Percentiles rank a stretch among this genome's conserved stretches.
Conservation (phyloP, 2,888 invertebrate species). For the Drosophila anomelani region DNA sequence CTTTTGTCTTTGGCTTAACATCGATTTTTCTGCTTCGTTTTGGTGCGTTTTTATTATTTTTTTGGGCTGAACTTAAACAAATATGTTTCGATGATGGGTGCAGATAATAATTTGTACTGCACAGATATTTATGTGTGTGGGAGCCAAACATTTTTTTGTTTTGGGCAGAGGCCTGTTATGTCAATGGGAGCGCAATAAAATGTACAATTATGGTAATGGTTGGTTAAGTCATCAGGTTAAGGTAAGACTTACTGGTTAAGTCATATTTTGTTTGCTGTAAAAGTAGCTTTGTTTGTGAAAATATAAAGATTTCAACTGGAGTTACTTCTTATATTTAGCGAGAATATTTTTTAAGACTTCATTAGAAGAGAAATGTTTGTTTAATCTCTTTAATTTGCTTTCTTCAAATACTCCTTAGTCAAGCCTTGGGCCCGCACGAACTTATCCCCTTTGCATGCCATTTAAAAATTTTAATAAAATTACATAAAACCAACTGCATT, state of each 20-base stretch:
- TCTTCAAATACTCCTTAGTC: background rate
- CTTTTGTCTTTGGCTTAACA: conserved; percentile 27
- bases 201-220: conserved; percentile 9
- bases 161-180: conserved; percentile 8
- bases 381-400: background rate
- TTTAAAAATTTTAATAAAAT: conserved; percentile 46
- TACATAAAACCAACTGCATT: conserved; percentile 35
- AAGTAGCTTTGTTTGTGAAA: background rate
- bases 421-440: conserved; percentile 13
- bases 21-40: conserved; percentile 27
- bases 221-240: background rate
- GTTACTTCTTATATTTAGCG: background rate
- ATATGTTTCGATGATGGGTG: conserved; percentile 37
- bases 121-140: conserved; percentile 52
- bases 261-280: background rate
- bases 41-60: conserved; percentile 3
- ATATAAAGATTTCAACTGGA: background rate
- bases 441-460: conserved; percentile 33
- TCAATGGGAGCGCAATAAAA: conserved; percentile 20
- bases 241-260: background rate
- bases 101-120: conserved; percentile 27
- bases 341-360: background rate
- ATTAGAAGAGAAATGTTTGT: background rate
- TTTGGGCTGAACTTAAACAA: conserved; percentile 46
- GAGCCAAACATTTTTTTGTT: conserved; percentile 37